phyloP scores from a whole-genome alignment of 2,113 vertebrate genomes.

The Sinocyclocheilus anshuiensis region DNA sequence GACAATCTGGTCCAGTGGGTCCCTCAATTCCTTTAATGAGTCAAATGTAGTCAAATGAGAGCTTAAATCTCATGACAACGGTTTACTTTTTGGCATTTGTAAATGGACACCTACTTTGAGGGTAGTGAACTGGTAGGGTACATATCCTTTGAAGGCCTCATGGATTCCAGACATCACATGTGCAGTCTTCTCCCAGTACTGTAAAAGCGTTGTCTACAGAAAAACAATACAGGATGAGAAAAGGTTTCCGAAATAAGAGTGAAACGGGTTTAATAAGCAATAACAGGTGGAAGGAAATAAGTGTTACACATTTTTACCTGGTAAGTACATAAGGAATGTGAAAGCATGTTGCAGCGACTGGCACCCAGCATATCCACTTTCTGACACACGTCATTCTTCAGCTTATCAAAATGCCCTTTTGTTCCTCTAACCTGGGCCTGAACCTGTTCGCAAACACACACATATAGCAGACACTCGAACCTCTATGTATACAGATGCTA shows the following conservation, averaged over 20 bases:
- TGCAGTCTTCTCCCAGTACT: slow-evolving; percentile 84
- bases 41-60: neutral
- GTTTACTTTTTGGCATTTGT: neutral
- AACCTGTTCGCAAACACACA: slow-evolving; percentile 66
- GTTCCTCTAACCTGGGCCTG: slow-evolving; percentile 80
- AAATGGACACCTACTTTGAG: slow-evolving; percentile 71
- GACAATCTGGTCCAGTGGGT: slow-evolving; percentile 72
- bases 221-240: slow-evolving; percentile 13
- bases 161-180: slow-evolving; percentile 76
- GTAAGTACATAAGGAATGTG: slow-evolving; percentile 80
- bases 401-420: slow-evolving; percentile 82
- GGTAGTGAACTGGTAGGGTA: slow-evolving; percentile 74
- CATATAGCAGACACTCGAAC: neutral
- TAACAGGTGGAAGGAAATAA: neutral
- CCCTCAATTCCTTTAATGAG: slow-evolving; percentile 72
- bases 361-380: slow-evolving; percentile 85
- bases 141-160: slow-evolving; percentile 70
- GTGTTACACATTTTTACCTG: slow-evolving; percentile 64
- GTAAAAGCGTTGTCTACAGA: slow-evolving; percentile 78
- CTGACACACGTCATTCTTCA: slow-evolving; percentile 84
- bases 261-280: neutral
- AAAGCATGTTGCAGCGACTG: slow-evolving; percentile 82
- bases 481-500: neutral
- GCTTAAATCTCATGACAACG: neutral
- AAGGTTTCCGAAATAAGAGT: neutral